Evolutionary conservation across 2,888 invertebrate genomes (phyloP).

Genomic region (Standfussiana lucernea): DNA sequence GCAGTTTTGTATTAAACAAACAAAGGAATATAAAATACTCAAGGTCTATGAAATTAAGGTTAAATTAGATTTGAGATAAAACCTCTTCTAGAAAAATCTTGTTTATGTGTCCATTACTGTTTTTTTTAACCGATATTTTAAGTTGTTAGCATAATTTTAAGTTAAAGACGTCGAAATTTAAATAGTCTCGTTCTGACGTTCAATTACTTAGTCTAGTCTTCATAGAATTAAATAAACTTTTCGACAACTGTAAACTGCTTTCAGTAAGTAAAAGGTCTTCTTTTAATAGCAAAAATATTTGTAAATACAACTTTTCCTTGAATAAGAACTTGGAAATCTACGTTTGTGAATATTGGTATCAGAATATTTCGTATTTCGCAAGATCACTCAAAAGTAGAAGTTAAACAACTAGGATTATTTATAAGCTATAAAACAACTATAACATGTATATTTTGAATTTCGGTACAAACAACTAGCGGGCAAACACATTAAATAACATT

Average conservation of each 20-base stretch:
- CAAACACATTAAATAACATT: constrained; percentile 64
- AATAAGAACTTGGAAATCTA: not conserved
- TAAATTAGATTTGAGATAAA: constrained; percentile 12
- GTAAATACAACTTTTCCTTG: not conserved
- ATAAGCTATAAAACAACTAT: not conserved
- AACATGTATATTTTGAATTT: constrained; percentile 6
- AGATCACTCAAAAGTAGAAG: not conserved
- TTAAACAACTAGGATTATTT: not conserved
- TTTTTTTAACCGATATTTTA: constrained; percentile 6
- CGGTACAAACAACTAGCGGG: constrained; percentile 12
- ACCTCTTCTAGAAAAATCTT: not conserved
- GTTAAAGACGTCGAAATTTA: not conserved
- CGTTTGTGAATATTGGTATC: constrained; percentile 7
- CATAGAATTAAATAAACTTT: not conserved
- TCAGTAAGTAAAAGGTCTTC: not conserved
- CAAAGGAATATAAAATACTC: constrained; percentile 15
- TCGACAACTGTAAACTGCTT: not conserved
- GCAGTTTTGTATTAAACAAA: constrained; percentile 25
- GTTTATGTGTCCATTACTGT: constrained; percentile 4
- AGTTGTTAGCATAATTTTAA: not conserved
- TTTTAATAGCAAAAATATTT: not conserved
- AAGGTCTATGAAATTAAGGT: constrained; percentile 22
- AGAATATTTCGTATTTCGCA: no score
- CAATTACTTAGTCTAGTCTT: constrained; percentile 4
- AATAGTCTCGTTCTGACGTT: not conserved